These are phyloP conservation scores for Ceramica pisi DNA, from an alignment of 2,888 invertebrate species.

Conservation along the genomic window DNA sequence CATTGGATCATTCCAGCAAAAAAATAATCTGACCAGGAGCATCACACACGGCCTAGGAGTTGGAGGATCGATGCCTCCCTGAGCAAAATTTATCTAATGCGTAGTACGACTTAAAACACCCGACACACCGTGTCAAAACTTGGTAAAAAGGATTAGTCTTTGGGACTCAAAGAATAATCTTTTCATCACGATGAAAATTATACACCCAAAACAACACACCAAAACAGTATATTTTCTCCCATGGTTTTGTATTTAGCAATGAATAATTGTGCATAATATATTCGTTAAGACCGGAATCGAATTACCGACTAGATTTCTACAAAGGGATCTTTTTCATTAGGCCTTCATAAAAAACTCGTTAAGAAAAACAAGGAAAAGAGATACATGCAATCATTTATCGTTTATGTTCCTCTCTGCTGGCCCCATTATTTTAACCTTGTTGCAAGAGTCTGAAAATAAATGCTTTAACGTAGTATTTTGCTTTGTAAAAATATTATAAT, in stretches of 20 bases:
- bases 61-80: too few species aligned
- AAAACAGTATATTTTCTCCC: slow-evolving; percentile 4
- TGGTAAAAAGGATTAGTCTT: too few species aligned
- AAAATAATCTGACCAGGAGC: too few species aligned
- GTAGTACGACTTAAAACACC: too few species aligned
- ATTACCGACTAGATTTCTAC: slow-evolving; percentile 34
- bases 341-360: slow-evolving; percentile 59
- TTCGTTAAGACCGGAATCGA: slow-evolving; percentile 23
- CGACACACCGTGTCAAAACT: too few species aligned
- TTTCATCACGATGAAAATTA: too few species aligned
- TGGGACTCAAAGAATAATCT: too few species aligned
- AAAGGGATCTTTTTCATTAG: slow-evolving; percentile 47
- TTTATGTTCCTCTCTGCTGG: slow-evolving; percentile 42
- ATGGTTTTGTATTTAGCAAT: slow-evolving; percentile 2
- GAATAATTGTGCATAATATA: slow-evolving; percentile 38
- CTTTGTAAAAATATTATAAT: neutral
- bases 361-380: slow-evolving; percentile 59
- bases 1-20: too few species aligned
- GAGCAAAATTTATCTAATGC: too few species aligned
- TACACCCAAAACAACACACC: too few species aligned
- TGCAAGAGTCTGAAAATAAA: slow-evolving; percentile 26
- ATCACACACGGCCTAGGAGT: too few species aligned
- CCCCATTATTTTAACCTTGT: slow-evolving; percentile 34
- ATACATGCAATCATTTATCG: slow-evolving; percentile 56
- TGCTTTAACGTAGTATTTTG: slow-evolving; percentile 16